phyloP scores from a whole-genome alignment of 2,888 invertebrate species.

The Keiferia lycopersicella region DNA sequence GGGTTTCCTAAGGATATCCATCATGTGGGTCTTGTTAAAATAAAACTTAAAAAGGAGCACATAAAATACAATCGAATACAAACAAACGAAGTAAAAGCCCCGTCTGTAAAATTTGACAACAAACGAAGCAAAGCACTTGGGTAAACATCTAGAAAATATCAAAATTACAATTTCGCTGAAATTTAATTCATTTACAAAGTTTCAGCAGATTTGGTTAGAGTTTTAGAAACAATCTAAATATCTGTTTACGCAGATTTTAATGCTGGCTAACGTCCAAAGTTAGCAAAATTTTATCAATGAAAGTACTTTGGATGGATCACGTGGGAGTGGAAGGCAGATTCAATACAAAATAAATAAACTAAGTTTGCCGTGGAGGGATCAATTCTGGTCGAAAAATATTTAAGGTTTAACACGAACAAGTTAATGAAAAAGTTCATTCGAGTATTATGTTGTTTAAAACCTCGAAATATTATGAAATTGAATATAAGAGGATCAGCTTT shows the following conservation, averaged over 20 bases:
- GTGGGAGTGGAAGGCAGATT: background rate
- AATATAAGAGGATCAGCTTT: too few relatives aligned
- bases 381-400: background rate
- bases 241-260: background rate
- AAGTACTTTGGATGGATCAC: background rate
- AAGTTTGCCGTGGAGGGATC: background rate
- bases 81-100: background rate
- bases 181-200: background rate
- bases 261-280: conserved; percentile 9
- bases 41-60: too few relatives aligned
- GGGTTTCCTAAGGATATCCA: too few relatives aligned
- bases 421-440: too few relatives aligned
- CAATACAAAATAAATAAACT: conserved; percentile 1
- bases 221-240: background rate
- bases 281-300: conserved; percentile 5
- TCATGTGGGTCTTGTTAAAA: too few relatives aligned
- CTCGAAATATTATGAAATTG: too few relatives aligned
- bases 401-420: background rate
- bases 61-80: too few relatives aligned
- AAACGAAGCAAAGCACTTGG: background rate
- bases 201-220: background rate
- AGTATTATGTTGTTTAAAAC: too few relatives aligned
- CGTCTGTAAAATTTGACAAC: background rate
- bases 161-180: background rate
- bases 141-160: background rate